These are phyloP conservation scores for Propithecus coquereli DNA, from an alignment of 2,113 vertebrate genomes.

Conservation along the genomic window DNA sequence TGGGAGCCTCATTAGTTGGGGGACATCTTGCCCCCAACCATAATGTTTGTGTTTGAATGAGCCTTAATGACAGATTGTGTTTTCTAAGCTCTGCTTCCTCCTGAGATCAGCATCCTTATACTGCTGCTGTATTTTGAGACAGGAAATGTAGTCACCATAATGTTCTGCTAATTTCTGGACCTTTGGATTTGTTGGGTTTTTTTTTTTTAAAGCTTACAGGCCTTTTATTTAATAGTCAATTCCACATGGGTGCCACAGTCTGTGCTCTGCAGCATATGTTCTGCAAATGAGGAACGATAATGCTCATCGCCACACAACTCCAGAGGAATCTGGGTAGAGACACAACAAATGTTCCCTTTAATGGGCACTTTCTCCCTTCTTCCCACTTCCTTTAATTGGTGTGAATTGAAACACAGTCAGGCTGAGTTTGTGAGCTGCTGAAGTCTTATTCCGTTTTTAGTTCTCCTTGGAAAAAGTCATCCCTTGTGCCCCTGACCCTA, in stretches of 20 bases:
- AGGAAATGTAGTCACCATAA: neutral
- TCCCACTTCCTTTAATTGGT: neutral
- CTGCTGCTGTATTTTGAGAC: conserved; percentile 3
- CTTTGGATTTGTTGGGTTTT: neutral
- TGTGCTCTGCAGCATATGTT: neutral
- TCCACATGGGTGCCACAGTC: neutral
- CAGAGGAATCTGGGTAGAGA: neutral
- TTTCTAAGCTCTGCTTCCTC: conserved; percentile 3
- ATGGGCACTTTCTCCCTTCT: conserved; percentile 2
- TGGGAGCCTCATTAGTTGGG: neutral
- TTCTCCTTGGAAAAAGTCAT: conserved; percentile 27
- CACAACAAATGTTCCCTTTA: neutral
- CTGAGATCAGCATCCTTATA: neutral
- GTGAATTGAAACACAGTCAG: neutral
- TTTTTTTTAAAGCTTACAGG: neutral
- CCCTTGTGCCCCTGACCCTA: neutral
- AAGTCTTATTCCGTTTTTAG: neutral
- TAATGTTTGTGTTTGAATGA: neutral
- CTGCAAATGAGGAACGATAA: neutral
- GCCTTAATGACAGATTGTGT: neutral
- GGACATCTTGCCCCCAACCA: neutral
- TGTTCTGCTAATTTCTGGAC: conserved; percentile 10
- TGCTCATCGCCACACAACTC: neutral
- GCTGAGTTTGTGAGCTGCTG: neutral
- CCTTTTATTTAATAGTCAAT: conserved; percentile 44